Evolutionary conservation across 1,140 invertebrate genomes (phyloP), one percentile per base, ranked within the genome.

Genomic region (Anadara kagoshimensis): DNA sequence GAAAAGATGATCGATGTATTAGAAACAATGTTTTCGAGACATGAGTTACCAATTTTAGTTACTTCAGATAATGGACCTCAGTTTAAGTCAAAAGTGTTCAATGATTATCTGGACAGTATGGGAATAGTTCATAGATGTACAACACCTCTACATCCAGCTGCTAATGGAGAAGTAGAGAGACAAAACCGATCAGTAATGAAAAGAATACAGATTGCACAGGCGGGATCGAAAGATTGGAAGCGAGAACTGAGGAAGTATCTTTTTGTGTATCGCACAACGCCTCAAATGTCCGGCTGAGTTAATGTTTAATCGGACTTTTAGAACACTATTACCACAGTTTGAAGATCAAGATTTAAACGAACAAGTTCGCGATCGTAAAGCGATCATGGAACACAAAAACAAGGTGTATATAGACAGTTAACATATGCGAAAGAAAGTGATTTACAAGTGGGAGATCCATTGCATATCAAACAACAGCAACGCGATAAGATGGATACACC

Each of bases 211-310:
- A 75, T 76, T 29, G 75, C 75, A 22, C 69, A 78, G 18, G 59
- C 65, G 12, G 58, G 78, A 57, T 68, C 66, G 4, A 63, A 67
- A 43, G 59, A 75, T 53, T 82, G 78, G 76, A 68, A 71, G 43
- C 68, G 59, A n/a, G 75, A 80, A 68, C 5, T 80, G 20, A 47
- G 51, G 7, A 75, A 59, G 26, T 73, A 69, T 44, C 36, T 82
- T 7, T 36, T 80, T 7, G 68, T 65, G 8, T 80, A 80, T 68
- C 18, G 73, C 14, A 70, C 61, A 1, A 80, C 68, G 26, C 78
- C 78, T 45, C 73, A 80, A 20, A 69, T 79, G 75, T 79, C 71
- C 54, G n/a, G n/a, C n/a, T n/a, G n/a, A n/a, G n/a, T n/a, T n/a
- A n/a, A n/a, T n/a, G n/a, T n/a, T n/a, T n/a, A 57, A 59, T 3